These are phyloP conservation scores for Brotula barbata DNA, from an alignment of 2,797 vertebrate species.

Conservation along the genomic window DNA sequence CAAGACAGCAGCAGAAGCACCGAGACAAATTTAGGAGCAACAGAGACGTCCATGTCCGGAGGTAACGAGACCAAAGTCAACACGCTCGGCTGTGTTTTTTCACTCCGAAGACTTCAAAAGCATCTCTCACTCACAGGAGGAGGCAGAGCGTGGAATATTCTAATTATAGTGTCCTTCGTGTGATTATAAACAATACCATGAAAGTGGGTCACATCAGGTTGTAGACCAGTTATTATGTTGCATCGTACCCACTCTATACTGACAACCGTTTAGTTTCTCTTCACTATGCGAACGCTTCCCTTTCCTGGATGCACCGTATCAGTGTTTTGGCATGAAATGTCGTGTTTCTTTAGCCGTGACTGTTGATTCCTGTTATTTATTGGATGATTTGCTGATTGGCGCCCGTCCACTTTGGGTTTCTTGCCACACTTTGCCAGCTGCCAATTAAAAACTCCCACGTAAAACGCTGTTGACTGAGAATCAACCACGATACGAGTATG, in stretches of 20 bases:
- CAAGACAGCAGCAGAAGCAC: conserved; percentile 39
- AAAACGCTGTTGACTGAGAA: too few species aligned
- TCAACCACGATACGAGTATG: too few species aligned
- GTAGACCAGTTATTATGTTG: not conserved
- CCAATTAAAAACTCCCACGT: too few species aligned
- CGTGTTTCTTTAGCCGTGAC: too few species aligned
- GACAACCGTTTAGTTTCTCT: not conserved
- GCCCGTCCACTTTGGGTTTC: too few species aligned
- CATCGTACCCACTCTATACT: not conserved
- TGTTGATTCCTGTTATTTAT: too few species aligned
- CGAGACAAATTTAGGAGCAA: conserved; percentile 62
- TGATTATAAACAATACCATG: not conserved
- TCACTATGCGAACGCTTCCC: too few species aligned
- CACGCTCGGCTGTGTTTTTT: conserved; percentile 25
- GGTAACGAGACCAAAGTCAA: conserved; percentile 41
- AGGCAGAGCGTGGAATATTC: not conserved
- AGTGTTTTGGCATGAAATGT: too few species aligned
- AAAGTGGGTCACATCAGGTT: not conserved
- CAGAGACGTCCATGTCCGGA: conserved; percentile 62
- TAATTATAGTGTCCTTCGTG: not conserved
- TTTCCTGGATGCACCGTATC: too few species aligned
- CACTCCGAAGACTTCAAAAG: conserved; percentile 32
- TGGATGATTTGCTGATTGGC: too few species aligned
- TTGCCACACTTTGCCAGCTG: too few species aligned
- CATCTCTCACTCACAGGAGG: conserved; percentile 14